phyloP scores from a whole-genome alignment of 1,140 invertebrate species.

The Latrodectus geometricus region DNA sequence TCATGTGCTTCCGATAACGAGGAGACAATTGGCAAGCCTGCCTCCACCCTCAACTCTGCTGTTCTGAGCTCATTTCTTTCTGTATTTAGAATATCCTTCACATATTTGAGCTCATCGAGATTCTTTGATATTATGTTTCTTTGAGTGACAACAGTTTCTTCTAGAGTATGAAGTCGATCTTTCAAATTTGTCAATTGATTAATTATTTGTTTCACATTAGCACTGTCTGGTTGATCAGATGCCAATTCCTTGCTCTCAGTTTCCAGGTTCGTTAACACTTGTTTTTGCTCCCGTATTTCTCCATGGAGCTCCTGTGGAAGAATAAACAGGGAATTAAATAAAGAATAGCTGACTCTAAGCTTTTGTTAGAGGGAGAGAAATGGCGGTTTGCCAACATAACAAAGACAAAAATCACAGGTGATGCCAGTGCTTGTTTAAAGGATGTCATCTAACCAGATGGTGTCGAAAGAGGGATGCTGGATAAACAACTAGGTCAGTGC shows the following conservation, averaged over 20 bases:
- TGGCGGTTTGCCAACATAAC: conserved; percentile 6
- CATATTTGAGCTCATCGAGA: conserved; percentile 71
- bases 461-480: neutral
- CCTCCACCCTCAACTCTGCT: conserved; percentile 81
- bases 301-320: conserved; percentile 36
- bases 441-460: conserved; percentile 41
- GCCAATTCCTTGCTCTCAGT: conserved; percentile 82
- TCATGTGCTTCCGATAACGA: conserved; percentile 83
- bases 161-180: conserved; percentile 75
- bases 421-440: neutral
- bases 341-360: conserved; percentile 54
- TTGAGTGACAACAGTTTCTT: conserved; percentile 73
- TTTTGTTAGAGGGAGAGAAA: conserved; percentile 36
- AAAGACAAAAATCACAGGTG: neutral
- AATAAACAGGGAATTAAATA: conserved; percentile 28
- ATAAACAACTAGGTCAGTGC: conserved; percentile 45
- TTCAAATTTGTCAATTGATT: conserved; percentile 58
- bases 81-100: conserved; percentile 78
- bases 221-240: conserved; percentile 64
- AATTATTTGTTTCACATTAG: conserved; percentile 50
- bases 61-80: conserved; percentile 86
- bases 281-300: conserved; percentile 55
- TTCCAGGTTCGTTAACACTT: conserved; percentile 77
- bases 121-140: conserved; percentile 71
- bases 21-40: conserved; percentile 74